phyloP scores from a whole-genome alignment of 2,113 vertebrate species.

The Phaethon lepturus region DNA sequence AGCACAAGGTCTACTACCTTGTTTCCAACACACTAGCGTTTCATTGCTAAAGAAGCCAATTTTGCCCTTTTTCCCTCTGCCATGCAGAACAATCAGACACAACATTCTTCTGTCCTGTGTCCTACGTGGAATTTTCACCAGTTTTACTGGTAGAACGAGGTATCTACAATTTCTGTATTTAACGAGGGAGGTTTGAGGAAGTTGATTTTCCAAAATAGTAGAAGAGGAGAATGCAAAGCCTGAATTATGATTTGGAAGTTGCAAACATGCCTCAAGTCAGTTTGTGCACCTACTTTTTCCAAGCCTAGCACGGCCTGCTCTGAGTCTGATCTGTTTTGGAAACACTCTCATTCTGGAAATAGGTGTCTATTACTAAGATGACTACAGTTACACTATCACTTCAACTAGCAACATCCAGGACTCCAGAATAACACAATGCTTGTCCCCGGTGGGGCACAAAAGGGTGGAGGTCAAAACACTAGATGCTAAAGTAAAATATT shows the following conservation, averaged over 20 bases:
- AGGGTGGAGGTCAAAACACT: not conserved
- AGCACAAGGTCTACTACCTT: not conserved
- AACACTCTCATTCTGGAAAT: not conserved
- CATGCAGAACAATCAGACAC: accelerated
- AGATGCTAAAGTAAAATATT: not conserved
- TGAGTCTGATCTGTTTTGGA: not conserved
- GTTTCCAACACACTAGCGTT: not conserved
- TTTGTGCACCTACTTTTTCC: not conserved
- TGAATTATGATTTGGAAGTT: not conserved
- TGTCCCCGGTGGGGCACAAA: not conserved
- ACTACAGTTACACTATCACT: not conserved
- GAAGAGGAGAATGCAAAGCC: not conserved
- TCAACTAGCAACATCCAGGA: not conserved
- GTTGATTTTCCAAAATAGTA: not conserved
- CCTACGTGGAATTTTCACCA: not conserved
- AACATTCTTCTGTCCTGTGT: not conserved
- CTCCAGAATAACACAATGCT: not conserved
- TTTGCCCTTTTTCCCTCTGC: not conserved
- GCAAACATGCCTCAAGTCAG: not conserved
- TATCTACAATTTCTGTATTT: not conserved
- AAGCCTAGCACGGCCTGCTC: not conserved
- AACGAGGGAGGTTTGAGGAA: not conserved
- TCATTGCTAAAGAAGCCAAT: not conserved
- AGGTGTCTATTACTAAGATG: not conserved
- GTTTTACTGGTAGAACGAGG: not conserved